phyloP scores from a whole-genome alignment of 2,113 vertebrate species.

The Solenodon paradoxus region DNA sequence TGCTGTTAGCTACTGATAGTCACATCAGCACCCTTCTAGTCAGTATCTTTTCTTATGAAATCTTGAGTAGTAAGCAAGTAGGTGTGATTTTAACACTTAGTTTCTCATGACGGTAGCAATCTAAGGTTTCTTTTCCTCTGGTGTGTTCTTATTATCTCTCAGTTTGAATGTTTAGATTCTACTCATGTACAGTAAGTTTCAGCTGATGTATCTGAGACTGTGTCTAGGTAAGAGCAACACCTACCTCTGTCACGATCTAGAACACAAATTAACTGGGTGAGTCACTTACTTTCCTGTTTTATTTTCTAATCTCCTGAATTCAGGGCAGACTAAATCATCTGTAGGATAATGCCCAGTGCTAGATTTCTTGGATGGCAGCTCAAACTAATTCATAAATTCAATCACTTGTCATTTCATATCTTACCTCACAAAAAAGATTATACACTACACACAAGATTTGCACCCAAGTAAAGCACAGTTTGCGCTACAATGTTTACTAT shows the following conservation, averaged over 20 bases:
- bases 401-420: background rate
- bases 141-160: background rate
- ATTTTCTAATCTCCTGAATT: background rate
- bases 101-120: background rate
- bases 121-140: background rate
- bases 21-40: background rate
- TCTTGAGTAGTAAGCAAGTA: background rate
- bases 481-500: background rate
- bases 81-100: background rate
- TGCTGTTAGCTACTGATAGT: background rate
- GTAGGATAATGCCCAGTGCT: background rate
- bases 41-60: background rate
- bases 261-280: background rate
- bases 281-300: conserved; percentile 16
- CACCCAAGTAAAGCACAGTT: background rate
- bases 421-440: background rate
- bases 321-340: background rate
- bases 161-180: conserved; percentile 29
- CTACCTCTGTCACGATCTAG: background rate
- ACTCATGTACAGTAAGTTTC: conserved; percentile 31
- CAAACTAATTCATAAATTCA: background rate
- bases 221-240: background rate
- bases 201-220: background rate
- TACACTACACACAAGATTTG: background rate
- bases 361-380: background rate